These are phyloP conservation scores for Lasioglossum leucozonium DNA, from an alignment of 2,888 invertebrate genomes.

Conservation along the genomic window DNA sequence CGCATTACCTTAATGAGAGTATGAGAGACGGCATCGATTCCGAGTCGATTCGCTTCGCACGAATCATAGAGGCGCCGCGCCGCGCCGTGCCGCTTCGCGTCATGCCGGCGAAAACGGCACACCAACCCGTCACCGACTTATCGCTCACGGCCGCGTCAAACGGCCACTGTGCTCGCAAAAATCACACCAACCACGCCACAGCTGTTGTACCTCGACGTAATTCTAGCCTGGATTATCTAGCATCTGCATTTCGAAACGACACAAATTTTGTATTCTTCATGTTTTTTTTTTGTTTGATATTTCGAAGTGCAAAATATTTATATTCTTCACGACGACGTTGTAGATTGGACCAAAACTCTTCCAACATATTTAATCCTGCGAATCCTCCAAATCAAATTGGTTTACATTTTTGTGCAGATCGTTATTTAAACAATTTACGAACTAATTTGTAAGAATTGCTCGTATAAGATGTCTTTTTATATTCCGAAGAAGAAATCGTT, in stretches of 20 bases:
- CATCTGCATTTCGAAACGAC: background rate
- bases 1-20: slow-evolving; percentile 49
- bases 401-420: too few relatives aligned
- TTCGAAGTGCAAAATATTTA: too few relatives aligned
- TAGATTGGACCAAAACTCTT: too few relatives aligned
- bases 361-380: too few relatives aligned
- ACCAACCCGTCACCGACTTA: slow-evolving; percentile 5
- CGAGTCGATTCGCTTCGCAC: slow-evolving; percentile 23
- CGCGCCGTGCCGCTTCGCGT: background rate
- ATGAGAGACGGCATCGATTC: slow-evolving; percentile 46
- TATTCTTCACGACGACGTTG: too few relatives aligned
- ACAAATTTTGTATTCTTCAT: too few relatives aligned
- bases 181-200: background rate
- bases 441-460: background rate
- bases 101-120: background rate
- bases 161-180: slow-evolving; percentile 17
- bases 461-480: background rate
- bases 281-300: too few relatives aligned
- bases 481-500: background rate
- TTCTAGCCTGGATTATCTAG: background rate
- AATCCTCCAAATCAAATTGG: too few relatives aligned
- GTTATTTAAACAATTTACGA: background rate
- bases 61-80: slow-evolving; percentile 15
- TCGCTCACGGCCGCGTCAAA: slow-evolving; percentile 25
- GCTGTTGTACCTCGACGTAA: background rate